phyloP scores from a whole-genome alignment of 2,888 invertebrate genomes.

The Acanthococcus lagerstroemiae region DNA sequence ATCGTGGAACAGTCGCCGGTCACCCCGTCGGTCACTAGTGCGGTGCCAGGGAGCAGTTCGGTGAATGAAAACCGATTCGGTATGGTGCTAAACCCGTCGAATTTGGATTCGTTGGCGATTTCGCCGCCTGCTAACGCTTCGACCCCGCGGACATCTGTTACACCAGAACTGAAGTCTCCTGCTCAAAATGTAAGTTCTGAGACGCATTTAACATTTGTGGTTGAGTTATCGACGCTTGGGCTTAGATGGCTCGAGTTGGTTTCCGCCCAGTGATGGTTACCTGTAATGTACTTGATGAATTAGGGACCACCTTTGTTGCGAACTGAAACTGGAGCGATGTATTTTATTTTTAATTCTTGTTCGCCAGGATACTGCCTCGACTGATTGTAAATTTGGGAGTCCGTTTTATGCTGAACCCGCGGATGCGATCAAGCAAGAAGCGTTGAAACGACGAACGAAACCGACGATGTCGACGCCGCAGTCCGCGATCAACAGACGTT shows the following conservation, averaged over 20 bases:
- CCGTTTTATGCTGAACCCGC: constrained; percentile 86
- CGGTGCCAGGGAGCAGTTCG: neutral
- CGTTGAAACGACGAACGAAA: constrained; percentile 12
- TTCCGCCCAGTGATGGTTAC: too few relatives aligned
- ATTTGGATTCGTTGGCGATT: neutral
- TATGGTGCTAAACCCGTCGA: constrained; percentile 4
- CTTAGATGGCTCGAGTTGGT: too few relatives aligned
- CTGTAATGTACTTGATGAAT: too few relatives aligned
- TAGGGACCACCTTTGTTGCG: too few relatives aligned
- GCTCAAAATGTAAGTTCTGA: constrained; percentile 4
- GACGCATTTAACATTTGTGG: too few relatives aligned
- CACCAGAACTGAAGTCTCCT: neutral
- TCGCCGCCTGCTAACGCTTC: neutral
- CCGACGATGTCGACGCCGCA: constrained; percentile 1
- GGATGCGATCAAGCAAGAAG: constrained; percentile 55
- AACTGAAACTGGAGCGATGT: neutral
- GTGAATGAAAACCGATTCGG: constrained; percentile 19
- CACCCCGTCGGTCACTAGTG: neutral
- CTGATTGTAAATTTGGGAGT: constrained; percentile 56
- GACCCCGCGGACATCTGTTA: constrained; percentile 19
- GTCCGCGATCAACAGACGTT: constrained; percentile 40
- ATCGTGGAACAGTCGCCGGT: neutral
- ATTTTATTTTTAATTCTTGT: neutral
- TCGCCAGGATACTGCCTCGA: constrained; percentile 5
- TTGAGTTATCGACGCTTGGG: too few relatives aligned